Evolutionary conservation across 2,888 invertebrate species (phyloP).

Genomic region (Lasioglossum villosulum): DNA sequence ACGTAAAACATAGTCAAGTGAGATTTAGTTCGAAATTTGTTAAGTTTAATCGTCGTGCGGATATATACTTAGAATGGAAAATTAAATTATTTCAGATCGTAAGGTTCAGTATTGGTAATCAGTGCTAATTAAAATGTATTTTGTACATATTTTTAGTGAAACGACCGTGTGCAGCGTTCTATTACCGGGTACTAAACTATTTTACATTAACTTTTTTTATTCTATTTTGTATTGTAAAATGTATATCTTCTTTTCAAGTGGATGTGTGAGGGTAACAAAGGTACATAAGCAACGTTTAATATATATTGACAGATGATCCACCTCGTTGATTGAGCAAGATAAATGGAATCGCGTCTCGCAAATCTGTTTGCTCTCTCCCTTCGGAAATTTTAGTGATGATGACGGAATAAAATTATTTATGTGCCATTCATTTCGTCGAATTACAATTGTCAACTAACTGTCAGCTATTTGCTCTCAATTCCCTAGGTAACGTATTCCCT

Average conservation of each 20-base stretch:
- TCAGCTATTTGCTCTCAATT: conserved; percentile 53
- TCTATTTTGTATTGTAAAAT: conserved; percentile 70
- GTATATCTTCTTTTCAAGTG: conserved; percentile 67
- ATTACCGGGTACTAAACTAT: conserved; percentile 58
- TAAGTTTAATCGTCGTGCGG: conserved; percentile 41
- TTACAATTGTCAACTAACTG: conserved; percentile 73
- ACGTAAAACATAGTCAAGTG: conserved; percentile 52
- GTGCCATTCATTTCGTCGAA: conserved; percentile 81
- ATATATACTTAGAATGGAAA: conserved; percentile 23
- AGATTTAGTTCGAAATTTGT: conserved; percentile 51
- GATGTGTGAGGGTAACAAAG: conserved; percentile 63
- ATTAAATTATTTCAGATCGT: conserved; percentile 61
- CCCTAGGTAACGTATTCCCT: conserved; percentile 30
- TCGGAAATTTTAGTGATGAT: conserved; percentile 55
- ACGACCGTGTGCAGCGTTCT: conserved; percentile 47
- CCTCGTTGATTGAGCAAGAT: conserved; percentile 15
- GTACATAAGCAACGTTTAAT: conserved; percentile 50
- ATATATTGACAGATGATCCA: conserved; percentile 32
- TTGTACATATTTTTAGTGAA: conserved; percentile 59
- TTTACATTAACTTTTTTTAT: conserved; percentile 62
- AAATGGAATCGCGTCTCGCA: conserved; percentile 24
- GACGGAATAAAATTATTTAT: conserved; percentile 78
- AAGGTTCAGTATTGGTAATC: conserved; percentile 64
- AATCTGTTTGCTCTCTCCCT: conserved; percentile 34
- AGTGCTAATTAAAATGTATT: conserved; percentile 49